Conservation (phyloP, 2,888 invertebrate genomes). For the Coenonympha arcania region DNA sequence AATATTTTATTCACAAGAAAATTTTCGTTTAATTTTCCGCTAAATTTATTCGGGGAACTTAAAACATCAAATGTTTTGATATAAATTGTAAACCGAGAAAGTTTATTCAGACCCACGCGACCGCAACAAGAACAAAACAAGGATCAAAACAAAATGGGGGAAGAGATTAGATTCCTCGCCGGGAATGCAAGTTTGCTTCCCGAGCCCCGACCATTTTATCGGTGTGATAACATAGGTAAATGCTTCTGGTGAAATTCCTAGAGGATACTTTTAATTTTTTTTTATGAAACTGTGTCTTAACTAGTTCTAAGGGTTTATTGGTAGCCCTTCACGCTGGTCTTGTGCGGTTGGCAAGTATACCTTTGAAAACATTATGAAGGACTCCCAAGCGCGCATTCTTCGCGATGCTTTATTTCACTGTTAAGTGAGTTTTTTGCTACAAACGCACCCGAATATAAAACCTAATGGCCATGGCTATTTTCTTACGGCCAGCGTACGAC, state of each 20-base stretch:
- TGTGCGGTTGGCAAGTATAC: too few species aligned
- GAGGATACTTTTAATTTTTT: constrained; percentile 23
- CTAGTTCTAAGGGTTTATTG: too few species aligned
- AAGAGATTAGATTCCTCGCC: constrained; percentile 23
- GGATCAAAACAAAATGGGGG: constrained; percentile 16
- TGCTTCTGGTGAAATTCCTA: constrained; percentile 21
- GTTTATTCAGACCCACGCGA: constrained; percentile 10
- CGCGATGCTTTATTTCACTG: too few species aligned
- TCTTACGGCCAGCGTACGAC: too few species aligned
- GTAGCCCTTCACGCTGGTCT: too few species aligned
- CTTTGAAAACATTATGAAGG: too few species aligned
- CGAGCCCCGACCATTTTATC: constrained; percentile 21
- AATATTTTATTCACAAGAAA: constrained; percentile 5
- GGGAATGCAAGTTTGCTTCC: constrained; percentile 13
- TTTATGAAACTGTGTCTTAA: too few species aligned
- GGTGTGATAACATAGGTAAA: constrained; percentile 23
- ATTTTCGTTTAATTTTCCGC: constrained; percentile 9
- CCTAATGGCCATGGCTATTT: too few species aligned
- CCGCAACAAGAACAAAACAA: constrained; percentile 14
- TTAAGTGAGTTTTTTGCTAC: too few species aligned
- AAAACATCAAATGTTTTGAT: constrained; percentile 12
- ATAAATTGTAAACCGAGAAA: constrained; percentile 12
- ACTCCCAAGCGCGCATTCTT: too few species aligned
- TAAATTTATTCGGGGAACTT: constrained; percentile 12
- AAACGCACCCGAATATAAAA: too few species aligned